Evolutionary conservation across 2,113 vertebrate species (phyloP).

Genomic region (Neotoma lepida): DNA sequence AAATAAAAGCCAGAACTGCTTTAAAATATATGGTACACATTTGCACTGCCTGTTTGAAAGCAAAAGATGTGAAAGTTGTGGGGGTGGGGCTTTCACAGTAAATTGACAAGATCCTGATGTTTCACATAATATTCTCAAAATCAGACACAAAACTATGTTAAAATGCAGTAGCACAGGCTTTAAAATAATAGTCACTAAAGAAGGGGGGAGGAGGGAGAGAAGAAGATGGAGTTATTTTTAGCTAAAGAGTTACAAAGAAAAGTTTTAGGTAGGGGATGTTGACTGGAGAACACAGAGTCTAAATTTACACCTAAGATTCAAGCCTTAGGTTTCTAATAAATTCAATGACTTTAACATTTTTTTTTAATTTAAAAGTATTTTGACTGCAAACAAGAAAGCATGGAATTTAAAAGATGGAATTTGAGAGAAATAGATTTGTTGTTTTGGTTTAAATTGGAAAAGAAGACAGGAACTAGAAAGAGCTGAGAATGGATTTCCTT

Average conservation of each 20-base stretch:
- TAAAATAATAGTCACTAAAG: slow-evolving; percentile 16
- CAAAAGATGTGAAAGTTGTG: not conserved
- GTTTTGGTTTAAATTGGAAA: slow-evolving; percentile 32
- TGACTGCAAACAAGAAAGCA: slow-evolving; percentile 46
- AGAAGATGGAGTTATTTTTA: not conserved
- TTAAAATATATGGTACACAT: not conserved
- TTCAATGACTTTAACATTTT: slow-evolving; percentile 36
- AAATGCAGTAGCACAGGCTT: slow-evolving; percentile 12
- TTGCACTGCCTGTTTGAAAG: slow-evolving; percentile 11
- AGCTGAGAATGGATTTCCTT: not conserved
- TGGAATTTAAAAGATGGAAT: slow-evolving; percentile 42
- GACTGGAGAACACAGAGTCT: slow-evolving; percentile 46
- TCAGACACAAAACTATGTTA: not conserved
- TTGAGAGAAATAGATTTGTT: slow-evolving; percentile 33
- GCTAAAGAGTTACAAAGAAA: slow-evolving; percentile 20
- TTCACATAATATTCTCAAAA: slow-evolving; percentile 48
- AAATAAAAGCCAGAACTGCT: slow-evolving; percentile 28
- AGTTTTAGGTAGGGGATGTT: slow-evolving; percentile 3
- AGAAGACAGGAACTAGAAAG: not conserved
- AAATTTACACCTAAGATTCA: slow-evolving; percentile 48
- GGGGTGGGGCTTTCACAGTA: slow-evolving; percentile 12
- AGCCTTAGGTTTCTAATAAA: slow-evolving; percentile 41
- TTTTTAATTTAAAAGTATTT: slow-evolving; percentile 51
- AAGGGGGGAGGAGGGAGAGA: not conserved
- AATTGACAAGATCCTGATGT: slow-evolving; percentile 25